Percentiles rank a stretch among this genome's conserved stretches.
These are phyloP conservation scores for Hoplodrina ambigua DNA, from an alignment of 2,888 invertebrate species.

Conservation along the genomic window DNA sequence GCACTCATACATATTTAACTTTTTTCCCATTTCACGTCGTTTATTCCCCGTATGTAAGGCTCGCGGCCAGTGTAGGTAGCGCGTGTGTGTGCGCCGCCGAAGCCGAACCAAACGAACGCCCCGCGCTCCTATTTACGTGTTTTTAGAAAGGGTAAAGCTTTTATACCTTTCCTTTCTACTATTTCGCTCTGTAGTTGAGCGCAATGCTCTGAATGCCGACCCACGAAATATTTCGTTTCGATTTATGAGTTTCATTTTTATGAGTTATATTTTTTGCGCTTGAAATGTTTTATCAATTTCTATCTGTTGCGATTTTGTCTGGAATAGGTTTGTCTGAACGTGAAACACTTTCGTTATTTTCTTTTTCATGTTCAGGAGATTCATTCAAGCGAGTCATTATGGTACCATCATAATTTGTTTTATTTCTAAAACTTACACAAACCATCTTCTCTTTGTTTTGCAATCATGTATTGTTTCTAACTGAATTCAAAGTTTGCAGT, in stretches of 20 bases:
- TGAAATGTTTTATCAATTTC: slow-evolving; percentile 78
- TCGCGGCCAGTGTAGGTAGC: slow-evolving; percentile 72
- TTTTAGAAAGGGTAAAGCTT: slow-evolving; percentile 90
- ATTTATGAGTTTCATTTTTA: slow-evolving; percentile 87
- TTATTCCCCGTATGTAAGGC: slow-evolving; percentile 87
- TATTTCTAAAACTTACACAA: neutral
- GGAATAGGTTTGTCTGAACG: slow-evolving; percentile 6
- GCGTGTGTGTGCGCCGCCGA: slow-evolving; percentile 78
- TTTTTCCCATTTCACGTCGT: slow-evolving; percentile 90
- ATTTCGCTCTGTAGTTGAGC: slow-evolving; percentile 85
- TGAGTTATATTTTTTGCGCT: slow-evolving; percentile 77
- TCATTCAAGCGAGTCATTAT: neutral
- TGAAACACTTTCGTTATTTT: slow-evolving; percentile 36
- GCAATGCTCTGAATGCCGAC: slow-evolving; percentile 82
- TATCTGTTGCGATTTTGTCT: slow-evolving; percentile 48
- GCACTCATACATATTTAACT: slow-evolving; percentile 91
- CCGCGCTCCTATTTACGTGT: slow-evolving; percentile 87
- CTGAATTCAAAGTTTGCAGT: neutral
- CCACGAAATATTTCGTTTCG: slow-evolving; percentile 86
- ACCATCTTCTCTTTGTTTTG: neutral
- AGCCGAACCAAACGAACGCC: slow-evolving; percentile 81
- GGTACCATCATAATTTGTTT: neutral
- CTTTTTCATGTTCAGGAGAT: slow-evolving; percentile 12
- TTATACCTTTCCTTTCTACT: slow-evolving; percentile 89
- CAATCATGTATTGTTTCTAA: neutral